Evolutionary conservation across 2,888 invertebrate species (phyloP).

Genomic region (Pedicia rivosa): DNA sequence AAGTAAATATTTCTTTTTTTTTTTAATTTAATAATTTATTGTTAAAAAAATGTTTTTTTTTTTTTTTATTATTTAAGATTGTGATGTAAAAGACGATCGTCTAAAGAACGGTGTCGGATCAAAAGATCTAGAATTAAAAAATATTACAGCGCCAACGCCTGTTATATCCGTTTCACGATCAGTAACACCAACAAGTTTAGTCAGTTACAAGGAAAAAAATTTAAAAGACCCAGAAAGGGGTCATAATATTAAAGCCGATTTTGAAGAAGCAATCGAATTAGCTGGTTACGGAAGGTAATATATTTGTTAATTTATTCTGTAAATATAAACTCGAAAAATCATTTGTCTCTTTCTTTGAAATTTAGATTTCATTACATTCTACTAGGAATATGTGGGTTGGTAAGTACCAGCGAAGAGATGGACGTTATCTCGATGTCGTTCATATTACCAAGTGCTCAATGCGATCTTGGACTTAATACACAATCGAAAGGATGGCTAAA

Average conservation of each 20-base stretch:
- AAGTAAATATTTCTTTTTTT: constrained; percentile 37
- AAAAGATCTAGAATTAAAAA: constrained; percentile 41
- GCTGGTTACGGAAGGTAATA: constrained; percentile 36
- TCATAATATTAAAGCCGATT: constrained; percentile 60
- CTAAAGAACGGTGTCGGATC: constrained; percentile 61
- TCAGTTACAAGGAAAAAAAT: constrained; percentile 7
- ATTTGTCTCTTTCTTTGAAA: background rate
- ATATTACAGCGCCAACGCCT: constrained; percentile 22
- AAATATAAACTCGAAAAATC: background rate
- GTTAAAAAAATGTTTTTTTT: constrained; percentile 5
- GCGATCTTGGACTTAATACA: constrained; percentile 75
- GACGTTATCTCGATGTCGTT: constrained; percentile 92
- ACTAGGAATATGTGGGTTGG: constrained; percentile 82
- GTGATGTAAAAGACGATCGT: constrained; percentile 77
- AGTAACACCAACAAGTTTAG: constrained; percentile 6
- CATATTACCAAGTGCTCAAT: constrained; percentile 83
- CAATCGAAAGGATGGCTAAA: constrained; percentile 68
- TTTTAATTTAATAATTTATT: constrained; percentile 4
- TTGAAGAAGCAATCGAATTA: constrained; percentile 75
- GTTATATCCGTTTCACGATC: constrained; percentile 12
- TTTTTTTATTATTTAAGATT: constrained; percentile 38
- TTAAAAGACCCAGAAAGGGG: constrained; percentile 44
- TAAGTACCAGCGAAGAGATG: constrained; percentile 90
- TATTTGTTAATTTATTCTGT: constrained; percentile 15
- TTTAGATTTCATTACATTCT: constrained; percentile 72